Evolutionary conservation across 2,888 invertebrate species (phyloP).

Genomic region (Sipha maydis): DNA sequence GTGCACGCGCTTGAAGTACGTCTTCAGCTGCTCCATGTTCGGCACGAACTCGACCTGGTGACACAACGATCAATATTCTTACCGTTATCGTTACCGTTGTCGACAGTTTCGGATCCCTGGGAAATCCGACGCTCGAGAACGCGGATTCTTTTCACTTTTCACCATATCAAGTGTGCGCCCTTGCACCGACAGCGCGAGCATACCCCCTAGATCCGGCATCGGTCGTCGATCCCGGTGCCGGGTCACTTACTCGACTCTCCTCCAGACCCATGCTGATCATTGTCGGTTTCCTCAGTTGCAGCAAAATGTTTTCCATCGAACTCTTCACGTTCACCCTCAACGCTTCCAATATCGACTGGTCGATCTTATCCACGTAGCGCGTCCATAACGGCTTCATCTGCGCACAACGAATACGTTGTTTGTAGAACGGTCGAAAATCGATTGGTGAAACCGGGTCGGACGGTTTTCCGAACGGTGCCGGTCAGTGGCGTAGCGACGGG

Average conservation of each 20-base stretch:
- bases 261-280: constrained; percentile 26
- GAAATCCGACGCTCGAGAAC: no score
- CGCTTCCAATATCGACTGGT: background rate
- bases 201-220: no score
- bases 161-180: no score
- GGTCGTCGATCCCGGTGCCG: no score
- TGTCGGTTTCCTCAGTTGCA: background rate
- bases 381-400: constrained; percentile 14
- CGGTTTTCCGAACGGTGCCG: no score
- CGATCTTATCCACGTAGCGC: constrained; percentile 16
- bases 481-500: no score
- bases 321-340: constrained; percentile 3
- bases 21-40: background rate
- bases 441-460: no score
- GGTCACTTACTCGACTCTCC: background rate
- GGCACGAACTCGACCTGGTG: background rate
- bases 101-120: background rate
- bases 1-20: background rate
- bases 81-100: background rate
- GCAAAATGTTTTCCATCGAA: constrained; percentile 30
- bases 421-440: no score
- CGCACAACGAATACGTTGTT: background rate
- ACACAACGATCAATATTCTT: background rate
- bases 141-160: no score
- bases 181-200: no score